phyloP scores from a whole-genome alignment of 2,888 invertebrate genomes.

The Mythimna ferrago region DNA sequence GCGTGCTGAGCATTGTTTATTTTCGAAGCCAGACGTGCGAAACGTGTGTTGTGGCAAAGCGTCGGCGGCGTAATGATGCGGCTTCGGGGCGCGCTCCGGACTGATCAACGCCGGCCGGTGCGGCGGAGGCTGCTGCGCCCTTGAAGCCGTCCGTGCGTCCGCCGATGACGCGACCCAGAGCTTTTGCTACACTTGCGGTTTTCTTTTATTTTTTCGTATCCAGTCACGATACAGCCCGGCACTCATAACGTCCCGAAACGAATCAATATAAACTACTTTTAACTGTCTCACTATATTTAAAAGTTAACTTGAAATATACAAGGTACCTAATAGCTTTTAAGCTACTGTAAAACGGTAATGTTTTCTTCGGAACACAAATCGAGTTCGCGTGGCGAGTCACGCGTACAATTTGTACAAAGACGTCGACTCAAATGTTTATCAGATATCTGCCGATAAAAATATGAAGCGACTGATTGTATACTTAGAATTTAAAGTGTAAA shows the following conservation, averaged over 20 bases:
- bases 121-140: conserved; percentile 83
- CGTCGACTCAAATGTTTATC: conserved; percentile 76
- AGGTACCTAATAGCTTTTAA: conserved; percentile 9
- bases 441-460: conserved; percentile 74
- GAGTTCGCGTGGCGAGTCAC: conserved; percentile 35
- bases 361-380: conserved; percentile 9
- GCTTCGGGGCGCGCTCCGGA: conserved; percentile 58
- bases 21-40: conserved; percentile 61
- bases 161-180: conserved; percentile 52
- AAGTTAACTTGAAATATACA: conserved; percentile 7
- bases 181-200: conserved; percentile 55
- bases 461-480: conserved; percentile 77
- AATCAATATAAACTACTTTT: conserved; percentile 6
- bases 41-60: conserved; percentile 77
- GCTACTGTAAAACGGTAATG: conserved; percentile 4
- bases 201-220: conserved; percentile 40
- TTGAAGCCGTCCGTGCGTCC: conserved; percentile 70
- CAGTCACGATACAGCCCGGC: neutral
- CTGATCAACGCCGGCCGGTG: conserved; percentile 71
- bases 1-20: conserved; percentile 80
- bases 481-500: conserved; percentile 73
- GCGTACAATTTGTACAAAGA: conserved; percentile 71
- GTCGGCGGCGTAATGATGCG: conserved; percentile 77
- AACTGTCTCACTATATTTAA: neutral
- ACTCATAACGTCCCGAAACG: conserved; percentile 1